These are phyloP conservation scores for Syrphus vitripennis DNA, from an alignment of 2,888 invertebrate genomes.

Conservation along the genomic window DNA sequence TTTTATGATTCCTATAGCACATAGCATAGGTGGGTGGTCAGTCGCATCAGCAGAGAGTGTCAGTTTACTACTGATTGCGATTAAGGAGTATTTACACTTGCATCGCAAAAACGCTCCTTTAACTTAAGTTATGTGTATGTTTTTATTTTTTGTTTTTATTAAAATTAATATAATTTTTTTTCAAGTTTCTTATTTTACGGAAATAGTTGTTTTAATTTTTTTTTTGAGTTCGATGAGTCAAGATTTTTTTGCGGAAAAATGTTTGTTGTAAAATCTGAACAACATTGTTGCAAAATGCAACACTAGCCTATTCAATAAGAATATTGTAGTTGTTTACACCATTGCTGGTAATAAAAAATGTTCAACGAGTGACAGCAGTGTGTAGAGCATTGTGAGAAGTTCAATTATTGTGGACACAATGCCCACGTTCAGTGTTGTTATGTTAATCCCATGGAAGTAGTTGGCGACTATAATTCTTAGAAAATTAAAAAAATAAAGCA, in stretches of 20 bases:
- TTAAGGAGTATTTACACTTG: slow-evolving; percentile 62
- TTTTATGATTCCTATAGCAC: slow-evolving; percentile 64
- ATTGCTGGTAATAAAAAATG: slow-evolving; percentile 26
- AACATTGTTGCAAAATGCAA: slow-evolving; percentile 35
- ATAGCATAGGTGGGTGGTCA: slow-evolving; percentile 66
- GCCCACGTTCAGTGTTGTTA: slow-evolving; percentile 44
- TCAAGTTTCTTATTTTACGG: slow-evolving; percentile 15
- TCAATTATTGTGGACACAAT: slow-evolving; percentile 39
- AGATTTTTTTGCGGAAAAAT: slow-evolving; percentile 15
- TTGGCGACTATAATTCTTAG: slow-evolving; percentile 20
- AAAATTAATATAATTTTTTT: slow-evolving; percentile 13
- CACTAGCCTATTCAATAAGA: not conserved
- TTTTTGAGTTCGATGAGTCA: not conserved
- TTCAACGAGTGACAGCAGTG: slow-evolving; percentile 19
- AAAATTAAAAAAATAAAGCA: not conserved
- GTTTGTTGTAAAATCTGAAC: not conserved
- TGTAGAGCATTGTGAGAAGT: slow-evolving; percentile 33
- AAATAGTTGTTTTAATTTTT: slow-evolving; percentile 25
- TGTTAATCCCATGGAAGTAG: slow-evolving; percentile 39
- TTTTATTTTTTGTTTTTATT: slow-evolving; percentile 29
- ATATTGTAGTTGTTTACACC: slow-evolving; percentile 3
- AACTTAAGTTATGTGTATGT: slow-evolving; percentile 64
- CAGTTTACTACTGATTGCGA: slow-evolving; percentile 60
- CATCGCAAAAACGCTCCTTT: slow-evolving; percentile 36
- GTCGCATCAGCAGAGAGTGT: slow-evolving; percentile 63